phyloP scores from a whole-genome alignment of 2,797 vertebrate species.

The Xenopus petersii region DNA sequence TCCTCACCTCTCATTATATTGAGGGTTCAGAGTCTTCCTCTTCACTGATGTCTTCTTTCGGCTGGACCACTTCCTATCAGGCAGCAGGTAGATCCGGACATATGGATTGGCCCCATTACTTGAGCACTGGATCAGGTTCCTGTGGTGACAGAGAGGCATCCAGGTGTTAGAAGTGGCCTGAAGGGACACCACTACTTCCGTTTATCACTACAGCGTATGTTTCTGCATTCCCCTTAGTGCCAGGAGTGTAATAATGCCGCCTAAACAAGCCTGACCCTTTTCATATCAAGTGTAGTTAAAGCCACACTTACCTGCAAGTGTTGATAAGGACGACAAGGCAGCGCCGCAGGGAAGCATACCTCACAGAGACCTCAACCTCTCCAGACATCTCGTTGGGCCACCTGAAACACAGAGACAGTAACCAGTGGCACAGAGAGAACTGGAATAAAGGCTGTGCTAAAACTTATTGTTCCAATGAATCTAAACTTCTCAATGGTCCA shows the following conservation, averaged over 20 bases:
- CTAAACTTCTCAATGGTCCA: too few species aligned
- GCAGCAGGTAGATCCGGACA: conserved; percentile 88
- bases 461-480: too few species aligned
- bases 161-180: too few species aligned
- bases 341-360: conserved; percentile 76
- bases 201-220: too few species aligned
- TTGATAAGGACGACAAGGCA: conserved; percentile 80
- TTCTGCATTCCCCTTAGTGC: too few species aligned
- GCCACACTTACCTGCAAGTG: conserved; percentile 79
- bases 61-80: conserved; percentile 83
- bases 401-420: conserved; percentile 14
- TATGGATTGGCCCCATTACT: conserved; percentile 83
- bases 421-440: not conserved
- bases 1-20: conserved; percentile 84
- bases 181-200: too few species aligned
- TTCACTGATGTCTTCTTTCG: conserved; percentile 84
- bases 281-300: not conserved
- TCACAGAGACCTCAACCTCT: conserved; percentile 81
- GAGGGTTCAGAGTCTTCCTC: conserved; percentile 79
- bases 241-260: too few species aligned
- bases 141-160: conserved; percentile 50
- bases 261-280: not conserved
- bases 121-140: conserved; percentile 77
- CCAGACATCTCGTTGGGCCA: conserved; percentile 61
- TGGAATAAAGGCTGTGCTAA: too few species aligned